Conservation (phyloP, 2,888 invertebrate species). For the Diarsia brunnea region DNA sequence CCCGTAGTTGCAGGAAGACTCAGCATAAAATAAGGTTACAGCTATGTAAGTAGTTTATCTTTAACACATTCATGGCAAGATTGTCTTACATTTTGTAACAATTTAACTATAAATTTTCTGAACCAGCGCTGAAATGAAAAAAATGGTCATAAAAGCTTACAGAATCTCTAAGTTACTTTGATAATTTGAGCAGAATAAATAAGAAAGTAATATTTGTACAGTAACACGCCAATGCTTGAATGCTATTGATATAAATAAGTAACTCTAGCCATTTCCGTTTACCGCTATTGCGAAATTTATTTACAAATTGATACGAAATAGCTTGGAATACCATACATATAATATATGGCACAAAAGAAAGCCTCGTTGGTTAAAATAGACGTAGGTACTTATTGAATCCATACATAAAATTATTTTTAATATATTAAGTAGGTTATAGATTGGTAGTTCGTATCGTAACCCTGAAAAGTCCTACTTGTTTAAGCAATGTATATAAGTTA, state of each 20-base stretch:
- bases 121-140: neutral
- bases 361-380: conserved; percentile 9
- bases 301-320: conserved; percentile 34
- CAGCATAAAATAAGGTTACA: conserved; percentile 8
- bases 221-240: neutral
- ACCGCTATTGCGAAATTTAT: conserved; percentile 26
- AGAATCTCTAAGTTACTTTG: neutral
- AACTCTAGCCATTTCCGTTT: conserved; percentile 7
- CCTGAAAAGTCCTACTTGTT: conserved; percentile 51
- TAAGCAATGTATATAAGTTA: conserved; percentile 6
- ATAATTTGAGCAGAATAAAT: neutral
- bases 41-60: neutral
- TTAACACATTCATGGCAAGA: neutral
- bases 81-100: neutral
- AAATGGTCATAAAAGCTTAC: neutral
- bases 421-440: neutral
- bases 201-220: neutral
- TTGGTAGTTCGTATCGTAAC: conserved; percentile 22
- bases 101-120: too few relatives aligned
- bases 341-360: conserved; percentile 51
- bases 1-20: conserved; percentile 14
- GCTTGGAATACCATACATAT: conserved; percentile 45
- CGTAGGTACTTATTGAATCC: conserved; percentile 6
- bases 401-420: conserved; percentile 2
- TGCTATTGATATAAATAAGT: neutral